A percentile compares a stretch with the other conserved stretches of the same genome.
These are phyloP conservation scores for Scaptomyza montana DNA, from an alignment of 1,140 invertebrate species.

Conservation along the genomic window DNA sequence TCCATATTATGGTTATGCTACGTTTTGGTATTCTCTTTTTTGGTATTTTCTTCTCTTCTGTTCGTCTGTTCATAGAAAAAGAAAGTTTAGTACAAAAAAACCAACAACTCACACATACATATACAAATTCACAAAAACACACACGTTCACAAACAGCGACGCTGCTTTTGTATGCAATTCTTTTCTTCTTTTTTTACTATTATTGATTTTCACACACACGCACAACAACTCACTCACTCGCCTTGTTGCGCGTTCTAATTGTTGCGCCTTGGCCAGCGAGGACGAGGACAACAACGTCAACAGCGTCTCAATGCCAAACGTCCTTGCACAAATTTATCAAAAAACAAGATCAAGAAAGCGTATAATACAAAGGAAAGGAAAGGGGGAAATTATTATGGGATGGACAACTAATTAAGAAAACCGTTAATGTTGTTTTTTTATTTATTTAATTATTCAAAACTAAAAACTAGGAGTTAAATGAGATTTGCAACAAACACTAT, in stretches of 20 bases:
- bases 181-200: conserved; percentile 51
- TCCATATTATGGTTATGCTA: conserved; percentile 57
- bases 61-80: conserved; percentile 65
- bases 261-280: conserved; percentile 64
- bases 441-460: conserved; percentile 10
- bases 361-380: conserved; percentile 1
- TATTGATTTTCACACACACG: conserved; percentile 69
- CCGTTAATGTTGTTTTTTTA: not conserved
- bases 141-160: conserved; percentile 20
- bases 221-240: conserved; percentile 18
- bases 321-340: conserved; percentile 58
- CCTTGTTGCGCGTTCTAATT: conserved; percentile 70
- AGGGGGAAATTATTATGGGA: not conserved
- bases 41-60: conserved; percentile 42
- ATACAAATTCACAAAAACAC: conserved; percentile 20
- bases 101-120: conserved; percentile 41
- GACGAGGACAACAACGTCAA: conserved; percentile 41
- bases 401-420: conserved; percentile 5
- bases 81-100: conserved; percentile 75
- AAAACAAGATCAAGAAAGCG: conserved; percentile 44
- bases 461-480: conserved; percentile 22
- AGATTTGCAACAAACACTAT: conserved; percentile 45
- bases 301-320: conserved; percentile 35
- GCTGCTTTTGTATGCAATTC: conserved; percentile 34
- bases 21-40: conserved; percentile 43